Percentiles rank a stretch among this genome's conserved stretches.
Conservation (phyloP, 1,140 invertebrate species). For the Drosophila nigromelanica region DNA sequence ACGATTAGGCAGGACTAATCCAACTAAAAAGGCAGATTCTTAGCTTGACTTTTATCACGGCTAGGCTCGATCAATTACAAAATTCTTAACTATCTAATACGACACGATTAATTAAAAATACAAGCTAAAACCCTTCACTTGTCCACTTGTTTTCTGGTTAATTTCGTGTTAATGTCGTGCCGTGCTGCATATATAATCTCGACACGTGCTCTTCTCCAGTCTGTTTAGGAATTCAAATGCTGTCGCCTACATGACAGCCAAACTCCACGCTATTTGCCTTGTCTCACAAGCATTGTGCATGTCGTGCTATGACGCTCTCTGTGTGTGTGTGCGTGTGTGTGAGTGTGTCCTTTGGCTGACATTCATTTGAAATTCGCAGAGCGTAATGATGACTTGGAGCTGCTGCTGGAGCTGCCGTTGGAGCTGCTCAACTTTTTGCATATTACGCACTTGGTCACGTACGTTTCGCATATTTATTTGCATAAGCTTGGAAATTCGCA, state of each 20-base stretch:
- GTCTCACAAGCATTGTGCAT: slow-evolving; percentile 45
- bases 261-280: slow-evolving; percentile 46
- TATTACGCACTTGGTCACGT: slow-evolving; percentile 82
- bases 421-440: slow-evolving; percentile 75
- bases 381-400: slow-evolving; percentile 61
- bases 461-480: slow-evolving; percentile 75
- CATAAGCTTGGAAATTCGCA: slow-evolving; percentile 63
- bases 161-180: no score
- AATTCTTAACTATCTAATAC: no score
- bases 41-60: no score
- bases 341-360: slow-evolving; percentile 73
- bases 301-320: neutral
- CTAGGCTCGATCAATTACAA: no score
- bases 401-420: slow-evolving; percentile 23
- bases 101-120: no score
- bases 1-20: no score
- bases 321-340: slow-evolving; percentile 16
- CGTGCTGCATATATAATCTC: neutral
- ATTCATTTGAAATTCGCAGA: slow-evolving; percentile 73
- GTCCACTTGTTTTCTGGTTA: no score
- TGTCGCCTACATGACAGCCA: slow-evolving; percentile 62
- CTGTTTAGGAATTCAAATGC: slow-evolving; percentile 74
- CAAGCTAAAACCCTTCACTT: no score
- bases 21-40: no score
- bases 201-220: slow-evolving; percentile 16